Conservation (phyloP, 2,797 vertebrate genomes). For the Microctenopoma lineatum region DNA sequence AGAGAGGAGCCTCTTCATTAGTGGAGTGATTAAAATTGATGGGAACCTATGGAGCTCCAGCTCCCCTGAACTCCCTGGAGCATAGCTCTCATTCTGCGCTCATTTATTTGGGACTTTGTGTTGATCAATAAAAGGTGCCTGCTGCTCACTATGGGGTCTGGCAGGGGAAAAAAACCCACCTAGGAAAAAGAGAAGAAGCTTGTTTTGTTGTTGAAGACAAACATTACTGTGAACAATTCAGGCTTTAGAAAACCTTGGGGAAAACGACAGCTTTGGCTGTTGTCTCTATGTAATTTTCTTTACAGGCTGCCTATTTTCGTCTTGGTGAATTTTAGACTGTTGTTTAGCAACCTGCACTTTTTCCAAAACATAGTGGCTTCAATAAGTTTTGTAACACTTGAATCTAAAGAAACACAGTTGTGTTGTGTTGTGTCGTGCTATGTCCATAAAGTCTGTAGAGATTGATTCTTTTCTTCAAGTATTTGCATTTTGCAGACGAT, state of each 20-base stretch:
- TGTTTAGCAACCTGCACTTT: slow-evolving; percentile 46
- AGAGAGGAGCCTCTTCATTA: slow-evolving; percentile 90
- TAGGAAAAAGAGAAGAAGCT: slow-evolving; percentile 68
- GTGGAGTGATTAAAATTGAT: slow-evolving; percentile 89
- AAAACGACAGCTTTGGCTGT: slow-evolving; percentile 68
- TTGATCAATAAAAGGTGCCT: slow-evolving; percentile 90
- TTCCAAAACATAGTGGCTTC: slow-evolving; percentile 44
- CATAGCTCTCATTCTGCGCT: slow-evolving; percentile 87
- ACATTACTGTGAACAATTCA: slow-evolving; percentile 75
- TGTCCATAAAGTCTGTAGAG: neutral
- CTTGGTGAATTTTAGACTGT: slow-evolving; percentile 58
- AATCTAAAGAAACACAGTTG: slow-evolving; percentile 30
- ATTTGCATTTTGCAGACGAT: neutral
- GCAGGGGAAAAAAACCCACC: slow-evolving; percentile 64
- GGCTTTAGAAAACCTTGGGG: slow-evolving; percentile 72
- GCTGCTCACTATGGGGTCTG: slow-evolving; percentile 85
- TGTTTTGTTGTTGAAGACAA: slow-evolving; percentile 80
- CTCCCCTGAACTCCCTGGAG: slow-evolving; percentile 82
- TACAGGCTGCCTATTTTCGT: slow-evolving; percentile 73
- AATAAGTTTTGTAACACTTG: slow-evolving; percentile 53
- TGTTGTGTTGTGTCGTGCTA: neutral
- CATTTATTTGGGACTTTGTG: slow-evolving; percentile 89
- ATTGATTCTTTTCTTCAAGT: neutral
- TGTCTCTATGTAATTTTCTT: slow-evolving; percentile 73
- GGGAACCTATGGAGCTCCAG: slow-evolving; percentile 82